Evolutionary conservation across 2,113 vertebrate genomes (phyloP).

Genomic region (Furnarius figulus): DNA sequence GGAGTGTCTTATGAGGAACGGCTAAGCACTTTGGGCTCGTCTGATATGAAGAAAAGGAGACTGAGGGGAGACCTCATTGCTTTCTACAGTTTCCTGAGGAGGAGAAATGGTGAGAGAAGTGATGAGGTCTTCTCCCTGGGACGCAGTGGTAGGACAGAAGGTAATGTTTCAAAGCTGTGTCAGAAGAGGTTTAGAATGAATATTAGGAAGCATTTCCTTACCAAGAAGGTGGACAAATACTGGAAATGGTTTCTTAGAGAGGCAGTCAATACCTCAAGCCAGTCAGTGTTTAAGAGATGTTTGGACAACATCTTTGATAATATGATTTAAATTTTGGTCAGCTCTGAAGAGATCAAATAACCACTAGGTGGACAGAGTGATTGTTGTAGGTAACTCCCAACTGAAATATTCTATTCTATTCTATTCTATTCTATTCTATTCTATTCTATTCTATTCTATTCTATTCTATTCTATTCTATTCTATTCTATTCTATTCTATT

Average conservation of each 20-base stretch:
- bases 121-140: neutral
- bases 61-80: neutral
- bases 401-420: neutral
- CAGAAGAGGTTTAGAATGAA: neutral
- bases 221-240: neutral
- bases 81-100: neutral
- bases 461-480: neutral
- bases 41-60: neutral
- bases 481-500: neutral
- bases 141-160: neutral
- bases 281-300: too few species aligned
- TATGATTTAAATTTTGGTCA: neutral
- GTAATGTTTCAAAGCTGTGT: neutral
- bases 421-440: neutral
- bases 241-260: neutral
- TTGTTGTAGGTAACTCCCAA: rapidly evolving
- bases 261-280: rapidly evolving
- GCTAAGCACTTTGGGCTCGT: neutral
- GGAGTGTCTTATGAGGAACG: rapidly evolving
- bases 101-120: neutral
- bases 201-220: neutral
- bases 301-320: neutral
- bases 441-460: neutral
- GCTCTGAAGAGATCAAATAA: neutral
- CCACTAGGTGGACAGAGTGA: too few species aligned